Evolutionary conservation across 2,888 invertebrate genomes (phyloP).

Genomic region (Lepidocyrtoides sp.): DNA sequence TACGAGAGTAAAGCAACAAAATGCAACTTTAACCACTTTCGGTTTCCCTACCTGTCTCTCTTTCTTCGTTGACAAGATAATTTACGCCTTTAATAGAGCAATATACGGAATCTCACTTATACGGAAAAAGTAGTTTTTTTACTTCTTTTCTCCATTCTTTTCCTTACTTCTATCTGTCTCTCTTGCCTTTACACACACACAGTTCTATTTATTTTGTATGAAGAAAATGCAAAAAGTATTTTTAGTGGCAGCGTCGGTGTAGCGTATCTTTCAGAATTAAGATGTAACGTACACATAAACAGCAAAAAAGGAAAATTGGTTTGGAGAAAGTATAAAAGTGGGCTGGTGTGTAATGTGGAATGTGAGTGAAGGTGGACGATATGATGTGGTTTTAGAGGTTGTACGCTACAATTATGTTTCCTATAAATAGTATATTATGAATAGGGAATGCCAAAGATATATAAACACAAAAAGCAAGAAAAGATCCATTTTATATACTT

Average conservation of each 20-base stretch:
- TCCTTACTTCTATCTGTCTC: neutral
- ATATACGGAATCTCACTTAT: conserved; percentile 63
- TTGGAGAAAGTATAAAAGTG: neutral
- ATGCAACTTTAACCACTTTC: conserved; percentile 80
- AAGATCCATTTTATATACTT: neutral
- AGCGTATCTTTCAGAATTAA: conserved; percentile 1
- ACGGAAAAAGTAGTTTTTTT: conserved; percentile 45
- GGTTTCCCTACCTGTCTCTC: conserved; percentile 81
- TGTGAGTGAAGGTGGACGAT: conserved; percentile 40
- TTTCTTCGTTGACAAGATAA: conserved; percentile 81
- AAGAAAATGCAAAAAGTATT: conserved; percentile 51
- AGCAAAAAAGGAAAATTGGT: conserved; percentile 25
- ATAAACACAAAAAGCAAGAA: conserved; percentile 28
- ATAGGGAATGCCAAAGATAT: neutral
- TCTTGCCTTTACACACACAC: conserved; percentile 17
- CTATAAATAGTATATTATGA: neutral
- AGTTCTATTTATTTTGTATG: conserved; percentile 11
- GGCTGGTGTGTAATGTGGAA: neutral
- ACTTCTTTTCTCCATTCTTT: conserved; percentile 28
- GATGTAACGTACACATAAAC: conserved; percentile 9
- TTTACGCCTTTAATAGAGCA: conserved; percentile 77
- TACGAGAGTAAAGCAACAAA: conserved; percentile 45
- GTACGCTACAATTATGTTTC: neutral
- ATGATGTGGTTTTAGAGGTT: conserved; percentile 36
- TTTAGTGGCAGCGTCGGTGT: neutral